Conservation (phyloP, 2,888 invertebrate species). For the Platycheirus albimanus region DNA sequence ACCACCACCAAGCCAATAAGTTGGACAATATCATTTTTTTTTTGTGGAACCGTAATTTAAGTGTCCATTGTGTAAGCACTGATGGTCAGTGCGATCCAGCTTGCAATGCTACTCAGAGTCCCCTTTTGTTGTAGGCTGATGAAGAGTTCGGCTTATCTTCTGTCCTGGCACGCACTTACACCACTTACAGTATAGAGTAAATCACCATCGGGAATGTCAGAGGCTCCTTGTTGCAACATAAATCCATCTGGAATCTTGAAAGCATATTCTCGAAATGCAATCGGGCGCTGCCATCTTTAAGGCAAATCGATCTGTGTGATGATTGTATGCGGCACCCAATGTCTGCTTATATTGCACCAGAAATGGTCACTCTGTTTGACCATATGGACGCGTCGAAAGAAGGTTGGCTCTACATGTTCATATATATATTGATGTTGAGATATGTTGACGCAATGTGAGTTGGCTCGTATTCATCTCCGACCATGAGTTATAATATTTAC, state of each 20-base stretch:
- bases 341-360: slow-evolving; percentile 64
- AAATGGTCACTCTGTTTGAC: slow-evolving; percentile 46
- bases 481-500: slow-evolving; percentile 41
- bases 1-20: slow-evolving; percentile 8
- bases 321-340: slow-evolving; percentile 40
- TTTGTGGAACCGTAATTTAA: slow-evolving; percentile 50
- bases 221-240: slow-evolving; percentile 45
- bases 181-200: slow-evolving; percentile 64
- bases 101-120: slow-evolving; percentile 29
- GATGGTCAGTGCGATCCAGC: slow-evolving; percentile 24
- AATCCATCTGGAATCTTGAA: slow-evolving; percentile 55
- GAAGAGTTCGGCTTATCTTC: slow-evolving; percentile 56
- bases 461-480: slow-evolving; percentile 21
- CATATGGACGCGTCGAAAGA: neutral
- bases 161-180: slow-evolving; percentile 68
- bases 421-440: neutral
- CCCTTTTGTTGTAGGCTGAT: slow-evolving; percentile 54
- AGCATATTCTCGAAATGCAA: slow-evolving; percentile 26
- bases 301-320: slow-evolving; percentile 63
- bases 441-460: too few species aligned
- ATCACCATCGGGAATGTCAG: slow-evolving; percentile 61
- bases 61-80: slow-evolving; percentile 48
- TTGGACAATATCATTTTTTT: slow-evolving; percentile 19
- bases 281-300: slow-evolving; percentile 40
- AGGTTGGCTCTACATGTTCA: neutral